Conservation (phyloP, 2,113 vertebrate species). For the Sinocyclocheilus anophthalmus region DNA sequence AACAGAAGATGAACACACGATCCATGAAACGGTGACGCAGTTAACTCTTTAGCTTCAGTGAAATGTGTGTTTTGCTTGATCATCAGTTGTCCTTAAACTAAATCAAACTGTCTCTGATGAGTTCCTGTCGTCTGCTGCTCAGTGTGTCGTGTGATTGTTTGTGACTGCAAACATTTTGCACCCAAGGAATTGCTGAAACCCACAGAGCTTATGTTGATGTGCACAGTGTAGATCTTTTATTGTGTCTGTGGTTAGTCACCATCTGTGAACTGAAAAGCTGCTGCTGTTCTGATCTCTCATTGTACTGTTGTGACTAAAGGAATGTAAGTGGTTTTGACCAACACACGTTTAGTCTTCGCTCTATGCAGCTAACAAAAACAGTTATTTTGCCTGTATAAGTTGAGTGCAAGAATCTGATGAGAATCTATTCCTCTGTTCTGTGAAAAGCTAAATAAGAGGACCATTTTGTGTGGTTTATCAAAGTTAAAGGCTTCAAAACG, state of each 20-base stretch:
- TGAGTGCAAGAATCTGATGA: neutral
- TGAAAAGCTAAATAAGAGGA: no score
- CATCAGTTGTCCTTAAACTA: no score
- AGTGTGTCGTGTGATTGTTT: neutral
- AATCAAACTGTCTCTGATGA: no score
- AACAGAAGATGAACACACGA: slow-evolving; percentile 96
- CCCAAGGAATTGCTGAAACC: neutral
- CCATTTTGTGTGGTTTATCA: neutral
- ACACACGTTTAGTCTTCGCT: no score
- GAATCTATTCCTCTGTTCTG: no score
- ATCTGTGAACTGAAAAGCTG: neutral
- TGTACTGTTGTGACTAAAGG: neutral
- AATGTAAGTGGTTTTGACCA: neutral
- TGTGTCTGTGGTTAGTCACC: slow-evolving; percentile 2
- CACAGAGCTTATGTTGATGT: neutral
- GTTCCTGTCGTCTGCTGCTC: neutral
- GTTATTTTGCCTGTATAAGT: neutral
- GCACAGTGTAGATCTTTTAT: neutral
- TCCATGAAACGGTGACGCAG: slow-evolving; percentile 87
- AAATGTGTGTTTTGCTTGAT: neutral
- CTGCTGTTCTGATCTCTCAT: neutral
- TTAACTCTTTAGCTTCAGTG: neutral
- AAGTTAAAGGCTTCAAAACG: neutral
- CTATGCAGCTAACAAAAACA: neutral
- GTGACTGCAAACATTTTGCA: neutral